Percentiles rank a stretch among this genome's conserved stretches.
phyloP scores from a whole-genome alignment of 2,797 vertebrate species.

The Neosilurus mollespiculum region DNA sequence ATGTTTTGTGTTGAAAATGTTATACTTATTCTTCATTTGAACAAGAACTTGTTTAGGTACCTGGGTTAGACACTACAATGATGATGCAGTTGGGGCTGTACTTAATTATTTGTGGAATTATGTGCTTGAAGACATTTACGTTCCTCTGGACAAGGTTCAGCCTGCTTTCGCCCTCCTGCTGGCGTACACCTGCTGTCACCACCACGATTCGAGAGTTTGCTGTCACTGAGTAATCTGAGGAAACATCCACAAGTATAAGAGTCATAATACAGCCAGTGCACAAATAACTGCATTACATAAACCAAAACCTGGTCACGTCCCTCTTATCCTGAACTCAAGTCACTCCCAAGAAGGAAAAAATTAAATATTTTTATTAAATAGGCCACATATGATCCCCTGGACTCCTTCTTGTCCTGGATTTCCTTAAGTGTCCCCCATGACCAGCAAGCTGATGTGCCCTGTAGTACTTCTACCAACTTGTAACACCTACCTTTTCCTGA shows the following conservation, averaged over 20 bases:
- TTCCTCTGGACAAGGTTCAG: slow-evolving; percentile 96
- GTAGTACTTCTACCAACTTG: not conserved
- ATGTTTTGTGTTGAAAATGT: not conserved
- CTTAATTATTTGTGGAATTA: slow-evolving; percentile 89
- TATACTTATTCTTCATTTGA: not conserved
- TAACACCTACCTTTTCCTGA: slow-evolving; percentile 83
- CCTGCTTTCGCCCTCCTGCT: slow-evolving; percentile 94
- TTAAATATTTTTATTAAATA: not conserved
- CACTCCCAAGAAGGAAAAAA: not conserved
- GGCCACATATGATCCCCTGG: not conserved
- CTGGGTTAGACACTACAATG: slow-evolving; percentile 95
- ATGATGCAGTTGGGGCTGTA: slow-evolving; percentile 90
- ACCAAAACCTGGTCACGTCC: not conserved
- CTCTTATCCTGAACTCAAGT: not conserved
- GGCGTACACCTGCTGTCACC: slow-evolving; percentile 90
- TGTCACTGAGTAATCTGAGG: slow-evolving; percentile 87
- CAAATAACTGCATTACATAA: not conserved
- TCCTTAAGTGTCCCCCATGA: not conserved
- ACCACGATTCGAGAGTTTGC: slow-evolving; percentile 92
- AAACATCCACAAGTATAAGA: not conserved
- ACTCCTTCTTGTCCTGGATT: not conserved
- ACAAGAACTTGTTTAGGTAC: slow-evolving; percentile 62
- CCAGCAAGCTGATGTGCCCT: not conserved
- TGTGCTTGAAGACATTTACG: slow-evolving; percentile 91
- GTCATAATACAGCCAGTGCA: not conserved